Base-by-base conservation (phyloP, 2,888 invertebrate species). In the Watsonalla cultraria region DNA sequence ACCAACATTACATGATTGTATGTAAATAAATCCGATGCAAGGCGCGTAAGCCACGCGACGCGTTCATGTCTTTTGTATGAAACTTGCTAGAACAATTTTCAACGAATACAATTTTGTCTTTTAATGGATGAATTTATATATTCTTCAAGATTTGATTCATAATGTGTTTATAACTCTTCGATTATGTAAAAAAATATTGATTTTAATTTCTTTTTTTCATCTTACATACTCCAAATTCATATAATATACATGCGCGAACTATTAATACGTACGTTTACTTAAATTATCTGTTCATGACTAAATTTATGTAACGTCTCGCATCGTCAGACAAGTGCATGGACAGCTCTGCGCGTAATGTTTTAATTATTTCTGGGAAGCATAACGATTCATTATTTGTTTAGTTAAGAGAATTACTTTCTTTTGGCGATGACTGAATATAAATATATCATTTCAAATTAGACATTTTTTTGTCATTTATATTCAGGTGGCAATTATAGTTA, bases 1-100 rank as follows among this genome's bases (percentile, higher is more conserved):
- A 24, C 24, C 24, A 24, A 24, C 24, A 24, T 24, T 15, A 24
- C 6, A 34, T 5, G 33, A 33, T 11, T n/a, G 34, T 47, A 24
- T 47, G 34, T n/a, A 7, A 47, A 24, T 9, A 6, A 11, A 34
- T n/a, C 11, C n/a, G 14, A 5, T 5, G 47, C 5, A 13, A 48
- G 6, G 6, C 2, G 8, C 55, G 54, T 54, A 56, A 58, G 61
- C 51, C 45, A 54, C 50, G 37, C 54, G 54, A 37, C 56, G 59
- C 72, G 70, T 72, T 70, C 66, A 72, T 58, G 65, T 70, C 72
- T 72, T 68, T 72, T 72, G 62, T 61, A 68, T 51, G 63, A 51
- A 52, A 45, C 45, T 11, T 11, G 50, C 34, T 24, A 24, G 2
- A 24, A 24, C 37, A 7, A 37, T 8, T 37, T 7, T 37, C 7